Conservation (phyloP, 1,140 invertebrate species). For the Philopotamus ludificatus region DNA sequence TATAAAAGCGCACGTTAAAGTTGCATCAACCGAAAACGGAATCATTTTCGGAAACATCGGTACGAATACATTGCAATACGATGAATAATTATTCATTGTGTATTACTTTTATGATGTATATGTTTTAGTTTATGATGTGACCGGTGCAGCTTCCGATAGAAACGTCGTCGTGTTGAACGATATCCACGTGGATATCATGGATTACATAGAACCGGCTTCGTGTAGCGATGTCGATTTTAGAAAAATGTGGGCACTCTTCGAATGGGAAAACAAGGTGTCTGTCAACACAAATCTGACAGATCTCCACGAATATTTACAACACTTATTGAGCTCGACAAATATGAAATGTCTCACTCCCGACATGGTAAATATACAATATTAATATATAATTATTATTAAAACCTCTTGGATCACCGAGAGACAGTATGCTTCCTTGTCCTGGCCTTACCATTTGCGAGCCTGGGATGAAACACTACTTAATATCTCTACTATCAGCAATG, state of each 20-base stretch:
- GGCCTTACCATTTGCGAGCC: neutral
- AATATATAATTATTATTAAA: neutral
- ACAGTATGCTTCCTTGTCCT: no score
- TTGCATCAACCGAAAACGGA: conserved; percentile 96
- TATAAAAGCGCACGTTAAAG: conserved; percentile 96
- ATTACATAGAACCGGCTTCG: conserved; percentile 97
- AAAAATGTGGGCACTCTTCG: conserved; percentile 99
- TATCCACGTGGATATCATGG: conserved; percentile 99
- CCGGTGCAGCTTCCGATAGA: conserved; percentile 87
- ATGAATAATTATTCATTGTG: neutral
- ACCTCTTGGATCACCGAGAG: no score
- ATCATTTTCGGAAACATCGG: conserved; percentile 99
- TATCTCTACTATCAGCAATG: no score
- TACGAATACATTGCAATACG: conserved; percentile 48
- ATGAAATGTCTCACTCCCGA: conserved; percentile 99
- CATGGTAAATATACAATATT: conserved; percentile 58
- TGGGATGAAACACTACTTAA: no score
- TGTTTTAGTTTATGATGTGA: conserved; percentile 86
- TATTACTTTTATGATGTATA: conserved; percentile 8
- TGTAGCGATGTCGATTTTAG: conserved; percentile 96
- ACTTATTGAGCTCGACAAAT: conserved; percentile 93
- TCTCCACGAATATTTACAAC: conserved; percentile 88
- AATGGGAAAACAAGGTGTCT: conserved; percentile 99
- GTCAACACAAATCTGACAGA: conserved; percentile 95
- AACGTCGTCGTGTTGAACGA: conserved; percentile 98